Base-by-base conservation (phyloP, 1,140 invertebrate species). In the Mactra quadrangularis region DNA sequence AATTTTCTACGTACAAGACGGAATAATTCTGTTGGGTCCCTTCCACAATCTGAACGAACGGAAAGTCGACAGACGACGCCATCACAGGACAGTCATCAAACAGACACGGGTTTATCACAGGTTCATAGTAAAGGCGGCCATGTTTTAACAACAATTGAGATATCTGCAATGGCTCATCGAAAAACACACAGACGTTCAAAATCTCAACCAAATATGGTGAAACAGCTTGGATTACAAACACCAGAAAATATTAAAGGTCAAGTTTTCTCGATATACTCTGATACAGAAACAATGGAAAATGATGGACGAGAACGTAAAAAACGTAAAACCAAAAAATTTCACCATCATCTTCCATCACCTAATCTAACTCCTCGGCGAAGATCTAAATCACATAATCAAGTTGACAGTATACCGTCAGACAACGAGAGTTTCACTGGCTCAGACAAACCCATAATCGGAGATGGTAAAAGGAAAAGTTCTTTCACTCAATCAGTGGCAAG, bases 211-310 rank as follows among this genome's bases (percentile, higher is more conserved):
- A 81, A 57, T 29, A 59, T 47, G 52, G 0, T 68, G 1, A 55
- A 62, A 38, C 33, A 68, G 6, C 35, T 68, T 35, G 62, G 47
- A 38, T 50, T 33, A 22, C 38, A 41, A 41, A 60, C 57, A 70
- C 53, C 50, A 0, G 38, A 7, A 11, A 33, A 70, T 35, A 47
- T 71, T n/a, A 52, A 71, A 31, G 77, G 77, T 29, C 45, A 62
- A n/a, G n/a, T 60, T 22, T 33, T 70, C 33, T 71, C 77, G 4
- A 81, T 81, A 29, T 81, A 59, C 31, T 81, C 77, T 15, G 77
- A 81, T 31, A 55, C 77, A 41, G 77, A 81, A 33, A 45, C 55
- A 53, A 55, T 33, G 33, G 31, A 59, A 29, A 50, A 47, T 1
- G 53, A 31, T 27, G 41, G 71, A 59, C 9, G 17, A 22, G 31